A percentile compares a stretch with the other conserved stretches of the same genome.
These are phyloP conservation scores for Hylia prasina DNA, from an alignment of 2,113 vertebrate genomes.

Conservation along the genomic window DNA sequence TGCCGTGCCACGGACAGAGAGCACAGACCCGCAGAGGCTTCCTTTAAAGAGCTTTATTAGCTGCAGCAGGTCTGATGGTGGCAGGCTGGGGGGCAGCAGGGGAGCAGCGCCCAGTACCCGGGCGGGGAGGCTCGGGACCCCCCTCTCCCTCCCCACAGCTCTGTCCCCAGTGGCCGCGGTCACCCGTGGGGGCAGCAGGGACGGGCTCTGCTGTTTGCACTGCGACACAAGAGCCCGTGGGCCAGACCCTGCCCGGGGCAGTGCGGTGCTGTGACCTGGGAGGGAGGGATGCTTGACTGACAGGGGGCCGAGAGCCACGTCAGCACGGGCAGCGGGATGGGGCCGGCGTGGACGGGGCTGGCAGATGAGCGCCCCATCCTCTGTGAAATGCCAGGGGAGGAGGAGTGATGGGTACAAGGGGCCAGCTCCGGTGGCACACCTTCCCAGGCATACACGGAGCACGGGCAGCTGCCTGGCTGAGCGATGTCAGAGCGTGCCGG, in stretches of 20 bases:
- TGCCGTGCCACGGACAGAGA: background rate
- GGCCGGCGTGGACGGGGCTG: background rate
- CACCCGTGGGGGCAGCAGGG: background rate
- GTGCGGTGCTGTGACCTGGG: rapidly evolving
- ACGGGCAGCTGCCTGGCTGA: background rate
- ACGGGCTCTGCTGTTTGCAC: background rate
- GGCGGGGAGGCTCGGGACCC: background rate
- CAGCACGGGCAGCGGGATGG: background rate
- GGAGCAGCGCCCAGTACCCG: background rate
- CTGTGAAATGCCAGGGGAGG: background rate
- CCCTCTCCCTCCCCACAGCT: background rate
- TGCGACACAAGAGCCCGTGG: background rate
- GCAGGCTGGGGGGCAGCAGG: background rate
- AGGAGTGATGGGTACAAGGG: background rate
- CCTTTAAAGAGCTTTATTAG: conserved; percentile 74
- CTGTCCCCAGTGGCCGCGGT: background rate
- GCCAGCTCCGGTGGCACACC: background rate
- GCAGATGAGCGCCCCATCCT: background rate
- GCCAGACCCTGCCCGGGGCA: background rate
- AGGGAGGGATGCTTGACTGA: background rate
- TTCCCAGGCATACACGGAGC: background rate
- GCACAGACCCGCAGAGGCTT: background rate
- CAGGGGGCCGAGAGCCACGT: background rate
- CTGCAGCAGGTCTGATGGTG: conserved; percentile 59
- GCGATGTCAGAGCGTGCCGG: background rate